A percentile compares a stretch with the other conserved stretches of the same genome.
Evolutionary conservation across 1,140 invertebrate species (phyloP).

Genomic region (Aradophagus sp.): DNA sequence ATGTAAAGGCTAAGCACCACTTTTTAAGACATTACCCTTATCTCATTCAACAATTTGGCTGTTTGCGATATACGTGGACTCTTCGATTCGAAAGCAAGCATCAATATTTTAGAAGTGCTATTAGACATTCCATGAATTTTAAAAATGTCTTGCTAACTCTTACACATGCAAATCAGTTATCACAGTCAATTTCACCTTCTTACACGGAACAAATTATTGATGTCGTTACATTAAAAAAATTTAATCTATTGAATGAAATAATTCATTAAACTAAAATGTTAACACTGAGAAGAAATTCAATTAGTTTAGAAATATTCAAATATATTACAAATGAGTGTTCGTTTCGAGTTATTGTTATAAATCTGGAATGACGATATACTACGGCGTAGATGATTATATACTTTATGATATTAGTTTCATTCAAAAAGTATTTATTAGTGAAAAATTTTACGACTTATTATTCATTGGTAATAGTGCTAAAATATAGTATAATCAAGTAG

Average conservation of each 20-base stretch:
- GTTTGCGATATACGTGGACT: constrained; percentile 12
- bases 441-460: constrained; percentile 17
- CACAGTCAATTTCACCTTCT: constrained; percentile 7
- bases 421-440: constrained; percentile 9
- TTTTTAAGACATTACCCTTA: constrained; percentile 18
- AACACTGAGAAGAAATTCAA: constrained; percentile 3
- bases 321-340: constrained; percentile 16
- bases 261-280: constrained; percentile 15
- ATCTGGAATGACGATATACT: constrained; percentile 23
- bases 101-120: constrained; percentile 1
- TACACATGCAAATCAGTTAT: constrained; percentile 2
- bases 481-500: constrained; percentile 24
- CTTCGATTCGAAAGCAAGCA: constrained; percentile 23
- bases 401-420: constrained; percentile 27
- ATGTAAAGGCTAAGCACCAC: constrained; percentile 18
- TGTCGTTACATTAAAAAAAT: constrained; percentile 2
- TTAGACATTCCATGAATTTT: constrained; percentile 13
- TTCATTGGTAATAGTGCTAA: constrained; percentile 17
- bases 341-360: constrained; percentile 30
- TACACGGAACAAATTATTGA: constrained; percentile 16
- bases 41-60: constrained; percentile 16
- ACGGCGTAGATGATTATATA: constrained; percentile 14
- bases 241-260: constrained; percentile 5
- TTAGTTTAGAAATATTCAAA: constrained; percentile 5
- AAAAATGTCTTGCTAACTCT: constrained; percentile 11